Percentiles rank a stretch among this genome's conserved stretches.
These are phyloP conservation scores for Lagodon rhomboides DNA, from an alignment of 2,797 vertebrate genomes.

Conservation along the genomic window DNA sequence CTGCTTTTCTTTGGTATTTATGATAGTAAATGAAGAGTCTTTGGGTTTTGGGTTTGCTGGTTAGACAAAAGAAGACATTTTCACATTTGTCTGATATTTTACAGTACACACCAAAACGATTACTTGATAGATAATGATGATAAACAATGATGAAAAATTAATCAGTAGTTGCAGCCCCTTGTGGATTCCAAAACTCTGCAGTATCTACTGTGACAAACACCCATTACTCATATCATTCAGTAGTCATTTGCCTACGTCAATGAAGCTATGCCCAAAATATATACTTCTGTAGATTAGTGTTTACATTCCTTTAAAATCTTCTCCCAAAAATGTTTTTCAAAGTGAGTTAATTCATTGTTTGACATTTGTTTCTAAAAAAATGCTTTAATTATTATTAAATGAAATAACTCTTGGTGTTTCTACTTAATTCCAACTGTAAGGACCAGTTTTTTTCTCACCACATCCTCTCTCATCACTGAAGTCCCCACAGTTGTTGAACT, in stretches of 20 bases:
- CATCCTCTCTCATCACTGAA: conserved; percentile 85
- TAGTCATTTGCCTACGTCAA: background rate
- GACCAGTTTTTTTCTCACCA: conserved; percentile 69
- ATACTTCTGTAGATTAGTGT: background rate
- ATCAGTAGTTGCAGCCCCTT: too few relatives aligned
- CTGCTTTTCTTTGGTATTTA: too few relatives aligned
- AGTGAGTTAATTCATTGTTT: background rate
- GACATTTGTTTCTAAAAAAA: background rate
- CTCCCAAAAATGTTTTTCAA: background rate
- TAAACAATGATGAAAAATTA: too few relatives aligned
- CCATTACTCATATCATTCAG: background rate
- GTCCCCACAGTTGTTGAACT: conserved; percentile 85
- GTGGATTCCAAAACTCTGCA: background rate
- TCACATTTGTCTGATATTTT: too few relatives aligned
- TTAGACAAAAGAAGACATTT: too few relatives aligned
- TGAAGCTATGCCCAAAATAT: background rate
- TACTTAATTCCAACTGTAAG: background rate
- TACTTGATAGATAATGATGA: too few relatives aligned
- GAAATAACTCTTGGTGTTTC: too few relatives aligned
- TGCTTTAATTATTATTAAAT: background rate
- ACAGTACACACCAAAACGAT: too few relatives aligned
- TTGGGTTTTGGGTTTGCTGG: too few relatives aligned
- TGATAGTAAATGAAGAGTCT: too few relatives aligned
- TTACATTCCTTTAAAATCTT: background rate
- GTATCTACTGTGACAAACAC: too few relatives aligned